These are phyloP conservation scores for Anoura caudifer DNA, from an alignment of 2,113 vertebrate genomes.

Conservation along the genomic window DNA sequence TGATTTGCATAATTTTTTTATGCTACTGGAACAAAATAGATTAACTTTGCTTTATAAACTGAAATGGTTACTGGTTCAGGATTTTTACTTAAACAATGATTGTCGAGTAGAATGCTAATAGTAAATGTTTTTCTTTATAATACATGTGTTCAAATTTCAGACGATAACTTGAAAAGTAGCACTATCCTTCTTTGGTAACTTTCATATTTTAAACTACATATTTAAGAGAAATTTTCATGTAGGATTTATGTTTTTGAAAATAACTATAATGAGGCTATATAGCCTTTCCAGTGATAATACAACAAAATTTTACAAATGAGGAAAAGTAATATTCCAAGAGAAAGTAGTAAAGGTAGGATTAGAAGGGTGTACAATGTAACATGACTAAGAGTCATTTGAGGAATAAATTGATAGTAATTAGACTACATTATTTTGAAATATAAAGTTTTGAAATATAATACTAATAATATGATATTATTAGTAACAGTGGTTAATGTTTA, in stretches of 20 bases:
- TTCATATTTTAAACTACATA: neutral
- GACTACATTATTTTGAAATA: neutral
- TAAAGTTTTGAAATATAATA: neutral
- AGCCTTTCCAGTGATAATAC: neutral
- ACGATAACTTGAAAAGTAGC: neutral
- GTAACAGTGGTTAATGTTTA: neutral
- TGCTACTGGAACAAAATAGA: constrained; percentile 8
- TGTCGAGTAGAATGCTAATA: neutral
- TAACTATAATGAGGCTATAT: neutral
- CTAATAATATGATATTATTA: neutral
- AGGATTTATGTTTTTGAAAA: neutral
- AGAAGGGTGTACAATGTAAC: neutral
- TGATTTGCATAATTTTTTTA: constrained; percentile 11
- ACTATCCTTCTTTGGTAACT: neutral
- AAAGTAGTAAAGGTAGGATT: neutral
- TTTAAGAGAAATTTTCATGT: neutral
- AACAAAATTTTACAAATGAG: neutral
- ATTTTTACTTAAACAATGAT: neutral
- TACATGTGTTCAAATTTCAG: neutral
- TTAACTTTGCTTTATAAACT: constrained; percentile 40
- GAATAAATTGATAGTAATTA: neutral
- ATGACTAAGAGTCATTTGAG: neutral
- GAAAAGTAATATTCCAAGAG: neutral
- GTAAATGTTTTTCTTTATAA: neutral
- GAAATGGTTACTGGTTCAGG: neutral